Conservation (phyloP, 2,888 invertebrate species). For the Acrocyrtus sp. region DNA sequence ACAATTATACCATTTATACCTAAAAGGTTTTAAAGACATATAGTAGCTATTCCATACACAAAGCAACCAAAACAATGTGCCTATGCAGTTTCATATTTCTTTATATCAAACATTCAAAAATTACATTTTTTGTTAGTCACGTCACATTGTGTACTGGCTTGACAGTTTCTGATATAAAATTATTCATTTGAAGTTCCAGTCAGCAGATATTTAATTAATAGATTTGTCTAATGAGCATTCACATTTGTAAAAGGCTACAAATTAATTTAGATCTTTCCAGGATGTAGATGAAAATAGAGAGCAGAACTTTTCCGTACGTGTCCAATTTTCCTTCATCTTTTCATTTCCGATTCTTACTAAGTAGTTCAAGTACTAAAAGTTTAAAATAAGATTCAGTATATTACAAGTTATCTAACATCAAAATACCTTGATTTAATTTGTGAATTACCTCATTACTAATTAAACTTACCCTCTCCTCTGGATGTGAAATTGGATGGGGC, state of each 20-base stretch:
- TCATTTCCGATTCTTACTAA: constrained; percentile 50
- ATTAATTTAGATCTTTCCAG: constrained; percentile 8
- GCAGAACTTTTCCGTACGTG: constrained; percentile 52
- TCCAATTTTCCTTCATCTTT: constrained; percentile 58
- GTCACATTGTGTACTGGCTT: too few species aligned
- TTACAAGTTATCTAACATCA: too few species aligned
- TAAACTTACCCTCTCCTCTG: not conserved
- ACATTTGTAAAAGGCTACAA: too few species aligned
- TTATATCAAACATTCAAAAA: too few species aligned
- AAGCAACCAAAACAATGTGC: too few species aligned
- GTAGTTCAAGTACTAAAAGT: constrained; percentile 49
- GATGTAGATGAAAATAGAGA: constrained; percentile 39
- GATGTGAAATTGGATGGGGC: not conserved
- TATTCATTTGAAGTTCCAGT: not conserved
- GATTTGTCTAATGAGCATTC: too few species aligned
- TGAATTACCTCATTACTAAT: not conserved
- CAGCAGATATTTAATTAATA: too few species aligned
- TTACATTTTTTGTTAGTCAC: too few species aligned
- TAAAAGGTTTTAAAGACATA: not conserved
- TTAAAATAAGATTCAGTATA: constrained; percentile 7
- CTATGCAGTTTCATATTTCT: too few species aligned
- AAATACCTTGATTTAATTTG: not conserved
- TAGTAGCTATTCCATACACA: not conserved
- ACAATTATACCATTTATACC: not conserved
- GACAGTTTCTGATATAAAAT: not conserved